Conservation (phyloP, 1,140 invertebrate genomes). For the Drosophila watanabei region DNA sequence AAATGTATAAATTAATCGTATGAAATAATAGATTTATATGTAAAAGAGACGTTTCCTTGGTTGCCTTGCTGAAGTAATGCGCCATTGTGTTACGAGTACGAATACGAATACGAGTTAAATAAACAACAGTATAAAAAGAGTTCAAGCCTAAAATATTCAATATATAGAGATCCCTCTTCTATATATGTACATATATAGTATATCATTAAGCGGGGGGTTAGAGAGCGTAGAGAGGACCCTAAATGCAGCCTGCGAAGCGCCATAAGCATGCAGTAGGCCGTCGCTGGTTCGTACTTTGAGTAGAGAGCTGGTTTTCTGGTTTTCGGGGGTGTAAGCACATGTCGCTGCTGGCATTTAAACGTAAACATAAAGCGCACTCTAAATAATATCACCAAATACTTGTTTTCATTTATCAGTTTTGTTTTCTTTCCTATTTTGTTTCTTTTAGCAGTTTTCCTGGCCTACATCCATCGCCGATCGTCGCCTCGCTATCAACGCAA, state of each 20-base stretch:
- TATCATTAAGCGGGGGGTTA: conserved; percentile 36
- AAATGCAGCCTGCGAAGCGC: conserved; percentile 51
- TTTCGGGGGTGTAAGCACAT: conserved; percentile 61
- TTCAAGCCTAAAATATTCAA: conserved; percentile 50
- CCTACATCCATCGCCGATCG: not conserved
- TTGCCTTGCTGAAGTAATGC: conserved; percentile 66
- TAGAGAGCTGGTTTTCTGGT: conserved; percentile 41
- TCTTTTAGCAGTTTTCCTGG: conserved; percentile 28
- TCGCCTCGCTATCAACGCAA: conserved; percentile 6
- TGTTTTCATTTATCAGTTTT: conserved; percentile 45
- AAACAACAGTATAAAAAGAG: conserved; percentile 73
- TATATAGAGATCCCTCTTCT: conserved; percentile 14
- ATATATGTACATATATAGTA: conserved; percentile 10
- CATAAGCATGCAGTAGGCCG: conserved; percentile 28
- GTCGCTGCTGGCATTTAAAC: conserved; percentile 38
- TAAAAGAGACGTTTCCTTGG: conserved; percentile 57
- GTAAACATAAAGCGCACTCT: conserved; percentile 74
- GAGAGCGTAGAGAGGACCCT: conserved; percentile 22
- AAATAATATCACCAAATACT: conserved; percentile 84
- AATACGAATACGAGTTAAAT: conserved; percentile 55
- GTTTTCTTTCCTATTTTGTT: conserved; percentile 5
- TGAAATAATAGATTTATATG: conserved; percentile 35
- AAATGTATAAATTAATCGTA: conserved; percentile 64
- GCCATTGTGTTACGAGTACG: conserved; percentile 49
- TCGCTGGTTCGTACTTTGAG: conserved; percentile 47